Percentiles rank a stretch among this genome's conserved stretches.
Conservation (phyloP, 2,113 vertebrate species). For the Spilogale gracilis region DNA sequence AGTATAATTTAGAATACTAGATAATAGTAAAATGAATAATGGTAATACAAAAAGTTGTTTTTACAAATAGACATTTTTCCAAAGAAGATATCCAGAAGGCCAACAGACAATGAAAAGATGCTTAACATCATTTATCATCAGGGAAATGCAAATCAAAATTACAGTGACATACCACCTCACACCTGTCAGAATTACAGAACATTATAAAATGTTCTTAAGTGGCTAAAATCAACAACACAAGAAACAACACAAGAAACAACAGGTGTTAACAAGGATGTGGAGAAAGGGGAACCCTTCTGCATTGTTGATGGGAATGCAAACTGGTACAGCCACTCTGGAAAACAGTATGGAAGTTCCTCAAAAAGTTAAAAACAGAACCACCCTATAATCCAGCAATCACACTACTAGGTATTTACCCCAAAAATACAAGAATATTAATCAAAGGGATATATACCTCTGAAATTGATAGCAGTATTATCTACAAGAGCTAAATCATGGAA, state of each 20-base stretch:
- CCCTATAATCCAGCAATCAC: neutral
- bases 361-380: neutral
- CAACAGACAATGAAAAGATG: neutral
- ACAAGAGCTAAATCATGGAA: neutral
- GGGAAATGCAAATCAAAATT: neutral
- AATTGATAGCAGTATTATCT: neutral
- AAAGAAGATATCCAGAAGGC: neutral
- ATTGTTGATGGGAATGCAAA: no score
- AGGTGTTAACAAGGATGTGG: no score
- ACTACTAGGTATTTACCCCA: neutral
- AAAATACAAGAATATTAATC: neutral
- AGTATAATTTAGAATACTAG: slow-evolving; percentile 22
- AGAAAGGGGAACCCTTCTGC: no score
- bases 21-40: neutral
- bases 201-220: no score
- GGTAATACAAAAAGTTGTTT: neutral
- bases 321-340: no score
- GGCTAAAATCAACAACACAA: no score
- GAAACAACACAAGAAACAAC: no score
- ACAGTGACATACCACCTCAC: neutral
- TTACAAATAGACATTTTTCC: neutral
- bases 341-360: neutral
- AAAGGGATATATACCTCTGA: neutral
- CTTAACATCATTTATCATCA: neutral
- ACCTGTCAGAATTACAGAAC: no score